These are phyloP conservation scores for Chaetodon trifasciatus DNA, from an alignment of 2,797 vertebrate genomes.

Conservation along the genomic window DNA sequence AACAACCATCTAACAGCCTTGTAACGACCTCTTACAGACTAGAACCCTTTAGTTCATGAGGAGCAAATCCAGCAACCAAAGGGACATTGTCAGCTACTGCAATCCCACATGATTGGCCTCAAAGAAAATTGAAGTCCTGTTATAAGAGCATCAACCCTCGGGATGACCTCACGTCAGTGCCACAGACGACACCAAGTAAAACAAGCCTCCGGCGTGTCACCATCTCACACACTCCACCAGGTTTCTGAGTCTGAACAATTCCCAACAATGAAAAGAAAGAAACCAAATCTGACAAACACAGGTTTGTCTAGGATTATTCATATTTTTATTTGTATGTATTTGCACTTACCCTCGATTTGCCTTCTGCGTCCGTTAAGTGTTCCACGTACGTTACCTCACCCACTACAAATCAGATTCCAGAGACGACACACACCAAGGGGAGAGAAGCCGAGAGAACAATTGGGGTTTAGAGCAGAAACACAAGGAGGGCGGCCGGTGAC, in stretches of 20 bases:
- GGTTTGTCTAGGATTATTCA: slow-evolving; percentile 84
- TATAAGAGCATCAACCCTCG: slow-evolving; percentile 79
- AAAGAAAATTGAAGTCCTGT: slow-evolving; percentile 79
- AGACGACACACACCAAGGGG: slow-evolving; percentile 99
- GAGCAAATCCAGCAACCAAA: slow-evolving; percentile 79
- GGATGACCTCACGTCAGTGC: slow-evolving; percentile 80
- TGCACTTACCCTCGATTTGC: slow-evolving; percentile 99
- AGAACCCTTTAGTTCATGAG: slow-evolving; percentile 74
- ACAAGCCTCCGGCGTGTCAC: slow-evolving; percentile 83
- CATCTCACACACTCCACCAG: slow-evolving; percentile 84
- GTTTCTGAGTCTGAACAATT: slow-evolving; percentile 76
- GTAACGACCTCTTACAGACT: slow-evolving; percentile 77
- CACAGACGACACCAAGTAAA: slow-evolving; percentile 84
- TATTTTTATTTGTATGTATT: slow-evolving; percentile 83
- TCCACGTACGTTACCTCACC: slow-evolving; percentile 99
- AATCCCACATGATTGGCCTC: slow-evolving; percentile 81
- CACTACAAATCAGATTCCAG: slow-evolving; percentile 99
- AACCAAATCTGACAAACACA: slow-evolving; percentile 88
- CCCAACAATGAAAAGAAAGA: slow-evolving; percentile 80
- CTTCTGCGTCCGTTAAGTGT: slow-evolving; percentile 99
- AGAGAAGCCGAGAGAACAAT: slow-evolving; percentile 99
- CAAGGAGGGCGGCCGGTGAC: slow-evolving; percentile 93
- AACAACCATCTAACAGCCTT: slow-evolving; percentile 77
- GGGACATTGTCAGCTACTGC: slow-evolving; percentile 75
- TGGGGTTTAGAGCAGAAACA: slow-evolving; percentile 99